These are phyloP conservation scores for Chymomyza costata DNA, from an alignment of 1,140 invertebrate species.

Conservation along the genomic window DNA sequence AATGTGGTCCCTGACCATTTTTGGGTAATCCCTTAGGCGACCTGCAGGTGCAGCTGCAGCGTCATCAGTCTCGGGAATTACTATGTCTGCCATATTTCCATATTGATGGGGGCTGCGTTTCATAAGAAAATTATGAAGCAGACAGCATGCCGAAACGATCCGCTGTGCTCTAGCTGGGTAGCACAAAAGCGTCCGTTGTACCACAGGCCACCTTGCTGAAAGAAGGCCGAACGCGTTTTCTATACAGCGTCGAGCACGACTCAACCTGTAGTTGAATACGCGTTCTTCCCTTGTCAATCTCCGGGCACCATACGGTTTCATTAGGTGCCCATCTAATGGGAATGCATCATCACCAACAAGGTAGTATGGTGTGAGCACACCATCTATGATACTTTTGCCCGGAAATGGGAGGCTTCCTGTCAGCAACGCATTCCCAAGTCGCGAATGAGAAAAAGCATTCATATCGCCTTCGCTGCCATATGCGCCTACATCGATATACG, in stretches of 20 bases:
- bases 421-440: not conserved
- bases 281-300: not conserved
- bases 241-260: too few relatives aligned
- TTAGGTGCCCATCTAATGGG: not conserved
- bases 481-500: not conserved
- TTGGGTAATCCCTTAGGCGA: too few relatives aligned
- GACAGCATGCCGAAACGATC: not conserved
- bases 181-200: not conserved
- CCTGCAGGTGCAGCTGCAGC: too few relatives aligned
- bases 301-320: not conserved
- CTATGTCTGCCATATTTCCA: too few relatives aligned
- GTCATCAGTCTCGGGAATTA: too few relatives aligned
- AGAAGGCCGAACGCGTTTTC: not conserved
- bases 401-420: not conserved
- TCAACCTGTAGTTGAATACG: not conserved
- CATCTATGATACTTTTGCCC: not conserved
- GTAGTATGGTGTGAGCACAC: not conserved
- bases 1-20: too few relatives aligned
- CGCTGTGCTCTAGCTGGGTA: not conserved
- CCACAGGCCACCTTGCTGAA: not conserved
- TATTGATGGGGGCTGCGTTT: too few relatives aligned
- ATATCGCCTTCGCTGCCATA: constrained; percentile 1
- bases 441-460: not conserved
- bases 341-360: not conserved
- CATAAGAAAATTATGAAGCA: not conserved